Evolutionary conservation across 2,113 vertebrate species (phyloP), one percentile per base, ranked within the genome.

Genomic region (Oryzias woworae): DNA sequence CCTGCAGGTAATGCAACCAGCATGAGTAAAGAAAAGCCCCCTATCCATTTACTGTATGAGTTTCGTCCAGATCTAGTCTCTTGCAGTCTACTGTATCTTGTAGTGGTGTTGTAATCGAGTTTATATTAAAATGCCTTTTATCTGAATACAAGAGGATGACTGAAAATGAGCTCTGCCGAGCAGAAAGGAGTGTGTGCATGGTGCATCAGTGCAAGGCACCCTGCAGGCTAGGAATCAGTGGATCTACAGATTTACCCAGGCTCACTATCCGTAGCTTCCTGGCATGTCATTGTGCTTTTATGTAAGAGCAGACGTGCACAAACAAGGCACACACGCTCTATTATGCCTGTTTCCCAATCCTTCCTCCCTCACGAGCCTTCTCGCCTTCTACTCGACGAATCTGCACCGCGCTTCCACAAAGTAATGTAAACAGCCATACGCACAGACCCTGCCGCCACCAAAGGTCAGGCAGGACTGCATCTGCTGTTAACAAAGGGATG

Each of bases 251-350:
- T 81, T 58, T 49, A 70, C 2, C 14, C 66, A 75, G 72, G 73
- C 75, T 80, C 75, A 36, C 54, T 83, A 67, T 81, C 69, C 75
- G 63, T 53, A 66, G 70, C 61, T 68, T 69, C 73, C 63, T 82
- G 68, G 53, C 73, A 64, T 63, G 69, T 81, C 73, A 73, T 82
- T 56, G 74, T 54, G 66, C 53, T 44, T 86, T 87, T 87, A 86
- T 80, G 75, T 85, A 87, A 87, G 74, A 80, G 62, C 22, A 69
- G 71, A 50, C 66, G 52, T 45, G 20, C 53, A 2, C 23, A 62
- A 58, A 52, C 43, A 49, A 59, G 49, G 45, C 52, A 17, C 28
- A 10, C 18, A 49, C 22, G 6, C 67, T 71, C 63, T 73, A 84
- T 87, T 74, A 79, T 79, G 56, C 59, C 31, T 73, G 58, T 69